Evolutionary conservation across 2,888 invertebrate genomes (phyloP), one percentile per base, ranked within the genome.

Genomic region (Boloria selene): DNA sequence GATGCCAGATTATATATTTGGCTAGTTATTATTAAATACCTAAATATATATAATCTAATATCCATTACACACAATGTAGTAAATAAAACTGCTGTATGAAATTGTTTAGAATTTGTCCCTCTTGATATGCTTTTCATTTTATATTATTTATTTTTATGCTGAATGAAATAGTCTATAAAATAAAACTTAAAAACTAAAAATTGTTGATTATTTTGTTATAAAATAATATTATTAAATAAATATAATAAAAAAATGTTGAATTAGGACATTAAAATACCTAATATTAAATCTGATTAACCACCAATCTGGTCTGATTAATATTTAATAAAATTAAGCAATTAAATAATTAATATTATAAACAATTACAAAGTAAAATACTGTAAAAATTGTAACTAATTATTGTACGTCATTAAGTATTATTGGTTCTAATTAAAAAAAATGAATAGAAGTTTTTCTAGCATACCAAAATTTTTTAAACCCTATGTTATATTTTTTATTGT

Each of bases 321-420:
- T 55, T 18, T 42, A 42, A 44, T 22, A 58, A 58, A 47, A 47
- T 26, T 45, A 58, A 47, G 17, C 47, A 58, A 47, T 55, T 55
- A 55, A 55, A 55, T 49, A 56, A 49, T 49, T 18, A 67, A 62
- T 31, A 58, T 56, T 60, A 47, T 52, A 7, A 58, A 47, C n/a
- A 60, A 45, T 61, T 61, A 65, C 17, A 1, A 47, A 58, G 31
- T 68, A 64, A 65, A 65, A 65, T 68, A 65, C 61, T 68, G 61
- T 49, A 64, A 61, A 38, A 64, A 44, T 64, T 42, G 42, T 63
- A 54, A 47, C 31, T 51, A 61, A 22, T 55, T 45, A 55, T n/a
- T 45, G 31, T 42, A 17, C 22, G 16, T 51, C 56, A 13, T 31
- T 61, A 54, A 18, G n/a, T 22, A 22, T 22, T n/a, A n/a, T 18